Evolutionary conservation across 2,797 vertebrate species (phyloP).

Genomic region (Lepilemur ruficaudatus): DNA sequence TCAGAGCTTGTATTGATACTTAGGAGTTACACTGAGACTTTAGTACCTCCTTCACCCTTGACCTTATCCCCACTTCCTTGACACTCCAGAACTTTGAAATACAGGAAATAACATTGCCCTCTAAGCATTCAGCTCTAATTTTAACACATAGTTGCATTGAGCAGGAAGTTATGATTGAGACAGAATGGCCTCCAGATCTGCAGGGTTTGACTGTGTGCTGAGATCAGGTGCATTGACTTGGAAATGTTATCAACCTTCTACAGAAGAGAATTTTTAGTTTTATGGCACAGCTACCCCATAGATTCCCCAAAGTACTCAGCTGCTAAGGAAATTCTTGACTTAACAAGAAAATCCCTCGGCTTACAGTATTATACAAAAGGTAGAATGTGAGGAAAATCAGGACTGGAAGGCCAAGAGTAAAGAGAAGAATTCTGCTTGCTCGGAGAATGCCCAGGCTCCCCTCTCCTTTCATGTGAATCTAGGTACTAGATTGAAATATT

Average conservation of each 20-base stretch:
- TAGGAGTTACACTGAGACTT: not conserved
- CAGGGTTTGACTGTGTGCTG: not conserved
- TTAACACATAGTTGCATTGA: not conserved
- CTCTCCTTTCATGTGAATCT: not conserved
- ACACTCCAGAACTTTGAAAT: not conserved
- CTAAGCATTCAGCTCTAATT: not conserved
- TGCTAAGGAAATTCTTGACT: not conserved
- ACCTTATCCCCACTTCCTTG: not conserved
- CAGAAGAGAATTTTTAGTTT: not conserved
- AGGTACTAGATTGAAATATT: not conserved
- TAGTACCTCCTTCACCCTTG: not conserved
- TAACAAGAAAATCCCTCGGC: not conserved
- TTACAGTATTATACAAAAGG: not conserved
- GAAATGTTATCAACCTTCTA: not conserved
- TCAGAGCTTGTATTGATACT: not conserved
- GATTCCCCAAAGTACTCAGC: not conserved
- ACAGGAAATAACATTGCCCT: not conserved
- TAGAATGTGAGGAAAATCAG: not conserved
- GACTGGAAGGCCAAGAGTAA: not conserved
- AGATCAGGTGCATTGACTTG: not conserved
- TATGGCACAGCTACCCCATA: not conserved
- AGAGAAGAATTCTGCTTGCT: not conserved
- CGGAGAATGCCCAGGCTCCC: not conserved
- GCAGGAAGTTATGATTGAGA: not conserved
- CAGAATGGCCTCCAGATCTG: not conserved